Conservation (phyloP, 2,113 vertebrate genomes). For the Brachypteracias leptosomus region DNA sequence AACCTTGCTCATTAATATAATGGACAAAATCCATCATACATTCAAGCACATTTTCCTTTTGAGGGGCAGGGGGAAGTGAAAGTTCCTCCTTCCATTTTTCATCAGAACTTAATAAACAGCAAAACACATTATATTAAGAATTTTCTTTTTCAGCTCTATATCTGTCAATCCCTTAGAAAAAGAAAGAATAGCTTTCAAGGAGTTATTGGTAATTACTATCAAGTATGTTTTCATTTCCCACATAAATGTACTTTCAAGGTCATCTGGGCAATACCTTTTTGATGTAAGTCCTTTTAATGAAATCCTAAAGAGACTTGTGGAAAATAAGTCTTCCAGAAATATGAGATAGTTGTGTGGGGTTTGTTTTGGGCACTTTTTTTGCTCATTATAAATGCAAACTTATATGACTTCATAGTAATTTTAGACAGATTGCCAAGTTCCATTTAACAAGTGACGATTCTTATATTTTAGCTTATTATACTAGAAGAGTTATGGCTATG, state of each 20-base stretch:
- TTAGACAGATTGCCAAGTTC: not conserved
- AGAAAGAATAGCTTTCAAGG: not conserved
- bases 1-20: not conserved
- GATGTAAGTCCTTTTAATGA: not conserved
- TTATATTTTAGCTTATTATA: not conserved
- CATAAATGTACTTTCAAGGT: not conserved
- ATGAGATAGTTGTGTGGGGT: not conserved
- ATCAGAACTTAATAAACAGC: not conserved
- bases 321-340: not conserved
- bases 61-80: accelerated
- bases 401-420: not conserved
- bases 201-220: not conserved
- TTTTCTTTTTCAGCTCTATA: not conserved
- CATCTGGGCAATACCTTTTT: not conserved
- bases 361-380: not conserved
- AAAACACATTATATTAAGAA: not conserved
- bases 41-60: not conserved
- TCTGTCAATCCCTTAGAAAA: not conserved
- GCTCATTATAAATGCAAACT: not conserved
- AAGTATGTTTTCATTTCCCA: not conserved
- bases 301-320: not conserved
- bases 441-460: not conserved
- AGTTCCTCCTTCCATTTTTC: not conserved
- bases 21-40: not conserved
- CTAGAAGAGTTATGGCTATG: not conserved